phyloP scores from a whole-genome alignment of 1,140 invertebrate species.

The Saccostrea cuccullata region DNA sequence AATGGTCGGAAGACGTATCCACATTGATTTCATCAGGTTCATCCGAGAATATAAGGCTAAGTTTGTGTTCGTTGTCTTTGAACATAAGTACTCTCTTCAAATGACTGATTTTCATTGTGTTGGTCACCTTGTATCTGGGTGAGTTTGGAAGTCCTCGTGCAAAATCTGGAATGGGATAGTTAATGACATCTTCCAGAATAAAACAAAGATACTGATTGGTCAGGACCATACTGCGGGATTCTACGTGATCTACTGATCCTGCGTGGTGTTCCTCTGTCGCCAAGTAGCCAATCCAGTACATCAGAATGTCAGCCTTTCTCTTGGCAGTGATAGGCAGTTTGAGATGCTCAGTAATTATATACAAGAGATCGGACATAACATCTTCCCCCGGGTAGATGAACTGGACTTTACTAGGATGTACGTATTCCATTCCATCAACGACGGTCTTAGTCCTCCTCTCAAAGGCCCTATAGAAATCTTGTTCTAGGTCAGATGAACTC shows the following conservation, averaged over 20 bases:
- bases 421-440: conserved; percentile 70
- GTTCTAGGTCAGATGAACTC: conserved; percentile 67
- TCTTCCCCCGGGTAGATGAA: conserved; percentile 77
- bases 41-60: conserved; percentile 73
- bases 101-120: conserved; percentile 70
- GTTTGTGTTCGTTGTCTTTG: conserved; percentile 57
- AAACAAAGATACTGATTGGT: conserved; percentile 72
- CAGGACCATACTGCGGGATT: conserved; percentile 71
- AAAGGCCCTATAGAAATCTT: conserved; percentile 74
- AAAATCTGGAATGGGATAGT: conserved; percentile 77
- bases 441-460: conserved; percentile 68
- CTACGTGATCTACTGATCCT: conserved; percentile 47
- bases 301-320: conserved; percentile 60
- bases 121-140: conserved; percentile 68
- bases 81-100: conserved; percentile 68
- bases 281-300: conserved; percentile 69
- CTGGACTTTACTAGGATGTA: conserved; percentile 71
- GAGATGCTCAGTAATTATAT: conserved; percentile 68
- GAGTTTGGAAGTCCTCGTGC: conserved; percentile 71
- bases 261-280: conserved; percentile 54
- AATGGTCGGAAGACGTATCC: conserved; percentile 72
- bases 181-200: conserved; percentile 73
- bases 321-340: conserved; percentile 42
- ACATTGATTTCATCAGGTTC: conserved; percentile 73
- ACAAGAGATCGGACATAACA: conserved; percentile 72